These are phyloP conservation scores for Okamejei kenojei DNA, from an alignment of 2,797 vertebrate genomes.

Conservation along the genomic window DNA sequence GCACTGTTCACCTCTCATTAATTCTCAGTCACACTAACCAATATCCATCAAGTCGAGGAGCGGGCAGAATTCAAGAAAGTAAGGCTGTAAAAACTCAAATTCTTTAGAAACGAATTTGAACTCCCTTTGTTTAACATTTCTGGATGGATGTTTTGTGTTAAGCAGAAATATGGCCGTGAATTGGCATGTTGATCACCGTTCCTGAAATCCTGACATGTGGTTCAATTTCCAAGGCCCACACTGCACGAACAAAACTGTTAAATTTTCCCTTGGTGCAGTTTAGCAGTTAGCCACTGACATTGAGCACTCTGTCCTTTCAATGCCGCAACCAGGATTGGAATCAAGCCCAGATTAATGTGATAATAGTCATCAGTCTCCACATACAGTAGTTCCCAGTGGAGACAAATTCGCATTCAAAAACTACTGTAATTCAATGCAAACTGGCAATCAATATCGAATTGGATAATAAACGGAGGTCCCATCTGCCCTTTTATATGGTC, in stretches of 20 bases:
- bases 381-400: not conserved
- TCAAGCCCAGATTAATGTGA: not conserved
- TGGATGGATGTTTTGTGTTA: not conserved
- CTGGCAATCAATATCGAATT: not conserved
- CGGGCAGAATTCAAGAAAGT: not conserved
- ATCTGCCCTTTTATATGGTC: not conserved
- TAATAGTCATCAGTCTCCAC: not conserved
- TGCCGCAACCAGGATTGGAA: not conserved
- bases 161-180: not conserved
- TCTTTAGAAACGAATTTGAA: not conserved
- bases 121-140: not conserved
- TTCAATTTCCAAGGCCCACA: not conserved
- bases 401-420: not conserved
- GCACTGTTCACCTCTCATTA: not conserved
- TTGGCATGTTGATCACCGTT: not conserved
- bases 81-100: not conserved
- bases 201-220: not conserved
- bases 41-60: slow-evolving; percentile 13
- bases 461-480: not conserved
- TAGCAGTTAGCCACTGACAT: not conserved
- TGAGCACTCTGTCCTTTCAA: not conserved
- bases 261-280: not conserved
- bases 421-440: not conserved
- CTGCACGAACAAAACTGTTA: not conserved
- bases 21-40: slow-evolving; percentile 16